phyloP scores from a whole-genome alignment of 2,113 vertebrate genomes.

The Upupa epops region DNA sequence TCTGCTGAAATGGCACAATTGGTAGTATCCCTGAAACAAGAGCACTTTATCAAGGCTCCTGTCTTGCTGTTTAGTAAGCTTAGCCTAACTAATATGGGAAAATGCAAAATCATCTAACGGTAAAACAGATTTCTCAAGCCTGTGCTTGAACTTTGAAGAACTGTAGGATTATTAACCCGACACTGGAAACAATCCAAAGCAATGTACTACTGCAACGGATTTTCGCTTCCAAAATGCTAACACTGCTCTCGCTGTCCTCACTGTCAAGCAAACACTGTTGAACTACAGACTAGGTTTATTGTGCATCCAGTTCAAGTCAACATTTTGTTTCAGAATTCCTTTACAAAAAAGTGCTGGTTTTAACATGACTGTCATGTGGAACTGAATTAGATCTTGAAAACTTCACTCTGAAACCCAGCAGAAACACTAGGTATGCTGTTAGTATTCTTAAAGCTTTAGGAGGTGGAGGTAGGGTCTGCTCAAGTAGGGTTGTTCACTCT shows the following conservation, averaged over 20 bases:
- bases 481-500: neutral
- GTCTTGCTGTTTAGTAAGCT: neutral
- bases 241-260: neutral
- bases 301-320: neutral
- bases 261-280: neutral
- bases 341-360: neutral
- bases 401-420: neutral
- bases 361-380: neutral
- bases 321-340: neutral
- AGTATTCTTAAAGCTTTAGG: neutral
- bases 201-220: neutral
- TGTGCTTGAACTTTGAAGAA: neutral
- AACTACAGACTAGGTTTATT: neutral
- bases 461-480: neutral
- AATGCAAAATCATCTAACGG: neutral
- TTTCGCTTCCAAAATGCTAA: neutral
- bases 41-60: neutral
- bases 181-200: neutral
- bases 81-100: neutral
- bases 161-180: neutral
- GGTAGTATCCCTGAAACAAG: neutral
- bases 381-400: neutral
- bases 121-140: neutral
- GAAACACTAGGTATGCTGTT: neutral
- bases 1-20: neutral